phyloP scores from a whole-genome alignment of 2,797 vertebrate species.

The Coluber constrictor region DNA sequence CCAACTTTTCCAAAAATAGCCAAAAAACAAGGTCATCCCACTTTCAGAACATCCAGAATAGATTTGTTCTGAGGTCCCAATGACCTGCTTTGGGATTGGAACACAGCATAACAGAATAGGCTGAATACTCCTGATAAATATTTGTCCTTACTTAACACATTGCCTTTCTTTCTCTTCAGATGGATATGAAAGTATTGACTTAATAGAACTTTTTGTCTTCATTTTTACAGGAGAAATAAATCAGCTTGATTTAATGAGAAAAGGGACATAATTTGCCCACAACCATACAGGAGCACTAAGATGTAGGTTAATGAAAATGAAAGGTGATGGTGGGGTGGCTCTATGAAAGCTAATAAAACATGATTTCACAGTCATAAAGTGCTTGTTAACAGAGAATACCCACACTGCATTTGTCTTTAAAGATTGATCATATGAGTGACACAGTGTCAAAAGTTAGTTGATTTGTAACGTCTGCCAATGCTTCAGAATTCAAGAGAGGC shows the following conservation, averaged over 20 bases:
- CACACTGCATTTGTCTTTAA: not conserved
- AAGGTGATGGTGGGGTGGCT: slow-evolving; percentile 7
- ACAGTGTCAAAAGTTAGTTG: not conserved
- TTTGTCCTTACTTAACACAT: slow-evolving; percentile 59
- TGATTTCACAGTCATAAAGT: slow-evolving; percentile 56
- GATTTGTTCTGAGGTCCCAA: not conserved
- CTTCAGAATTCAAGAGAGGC: not conserved
- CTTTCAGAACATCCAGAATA: not conserved
- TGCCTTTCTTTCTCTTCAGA: slow-evolving; percentile 57
- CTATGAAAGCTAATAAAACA: slow-evolving; percentile 55
- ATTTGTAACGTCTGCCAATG: not conserved
- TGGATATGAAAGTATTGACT: slow-evolving; percentile 59
- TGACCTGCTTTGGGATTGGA: not conserved
- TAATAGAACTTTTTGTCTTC: slow-evolving; percentile 60
- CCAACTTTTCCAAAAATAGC: not conserved
- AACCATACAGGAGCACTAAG: slow-evolving; percentile 56
- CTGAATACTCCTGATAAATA: slow-evolving; percentile 48
- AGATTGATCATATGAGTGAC: not conserved
- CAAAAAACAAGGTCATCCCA: not conserved
- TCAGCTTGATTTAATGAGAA: slow-evolving; percentile 65
- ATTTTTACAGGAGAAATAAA: slow-evolving; percentile 62
- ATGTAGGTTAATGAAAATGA: slow-evolving; percentile 58
- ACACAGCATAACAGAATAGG: not conserved
- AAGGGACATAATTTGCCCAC: slow-evolving; percentile 58
- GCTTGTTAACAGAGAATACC: slow-evolving; percentile 38